Conservation (phyloP, 2,797 vertebrate genomes). For the Harpagifer antarcticus region DNA sequence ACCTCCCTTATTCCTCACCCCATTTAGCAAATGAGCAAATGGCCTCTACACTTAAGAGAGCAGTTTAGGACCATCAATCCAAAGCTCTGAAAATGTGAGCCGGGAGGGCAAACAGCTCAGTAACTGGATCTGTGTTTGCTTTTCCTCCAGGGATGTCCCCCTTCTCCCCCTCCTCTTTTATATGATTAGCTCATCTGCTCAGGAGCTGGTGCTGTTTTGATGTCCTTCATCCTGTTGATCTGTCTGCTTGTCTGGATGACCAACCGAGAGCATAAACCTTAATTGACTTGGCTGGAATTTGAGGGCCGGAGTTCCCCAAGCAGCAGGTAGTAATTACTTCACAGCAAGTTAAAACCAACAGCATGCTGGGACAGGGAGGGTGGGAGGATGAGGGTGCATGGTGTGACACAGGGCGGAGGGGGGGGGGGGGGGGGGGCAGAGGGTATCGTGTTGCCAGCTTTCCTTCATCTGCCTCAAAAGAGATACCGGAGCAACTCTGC, state of each 20-base stretch:
- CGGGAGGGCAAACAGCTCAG: conserved; percentile 60
- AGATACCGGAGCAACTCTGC: conserved; percentile 62
- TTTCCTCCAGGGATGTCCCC: conserved; percentile 52
- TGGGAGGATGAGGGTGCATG: conserved; percentile 38
- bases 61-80: conserved; percentile 50
- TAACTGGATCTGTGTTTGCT: conserved; percentile 73
- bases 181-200: conserved; percentile 61
- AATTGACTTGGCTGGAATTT: conserved; percentile 77
- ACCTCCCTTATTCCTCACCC: conserved; percentile 47
- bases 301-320: conserved; percentile 65
- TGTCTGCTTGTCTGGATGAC: conserved; percentile 69
- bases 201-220: conserved; percentile 63
- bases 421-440: neutral
- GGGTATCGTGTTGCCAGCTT: conserved; percentile 65
- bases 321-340: conserved; percentile 90
- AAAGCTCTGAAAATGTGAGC: conserved; percentile 52
- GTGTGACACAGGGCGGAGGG: conserved; percentile 22
- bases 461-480: conserved; percentile 74
- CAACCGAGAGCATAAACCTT: conserved; percentile 51
- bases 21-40: conserved; percentile 58
- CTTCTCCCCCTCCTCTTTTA: conserved; percentile 37
- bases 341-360: conserved; percentile 87
- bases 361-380: conserved; percentile 52
- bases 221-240: conserved; percentile 77
- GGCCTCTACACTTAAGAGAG: conserved; percentile 56